Base-by-base conservation (phyloP, 2,797 vertebrate species). In the Artibeus lituratus region DNA sequence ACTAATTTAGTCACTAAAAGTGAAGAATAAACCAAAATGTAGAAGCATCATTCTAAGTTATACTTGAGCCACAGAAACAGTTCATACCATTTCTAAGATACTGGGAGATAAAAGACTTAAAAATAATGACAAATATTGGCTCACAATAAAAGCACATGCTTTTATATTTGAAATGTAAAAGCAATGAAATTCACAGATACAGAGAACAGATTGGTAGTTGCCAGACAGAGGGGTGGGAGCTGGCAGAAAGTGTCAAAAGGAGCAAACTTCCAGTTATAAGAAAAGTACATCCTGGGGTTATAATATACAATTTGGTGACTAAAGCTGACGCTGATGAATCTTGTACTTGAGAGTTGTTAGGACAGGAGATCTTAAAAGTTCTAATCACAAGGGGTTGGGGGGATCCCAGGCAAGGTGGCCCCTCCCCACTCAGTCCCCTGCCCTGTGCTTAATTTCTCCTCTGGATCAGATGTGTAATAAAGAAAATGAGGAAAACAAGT, bases 391-490 rank as follows among this genome's bases (percentile, higher is more conserved):
- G 91, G 81, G 83, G 11, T 9, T 4, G 49, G 65, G 90, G 96
- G 96, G 94, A 96, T 82, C 80, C 95, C 96, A 82, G 93, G 96
- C 93, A 85, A 95, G 94, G 97, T 93, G 96, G 96, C 92, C 84
- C 93, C 87, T 87, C 89, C 88, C 96, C 47, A 65, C 80, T 92
- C 86, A 44, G 42, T 11, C 87, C 93, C 87, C 89, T 49, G 29
- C 44, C 24, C 95, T 94, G 94, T 91, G 92, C 96, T 97, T 97
- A 96, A 95, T 96, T 96, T 96, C 89, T 96, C 97, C 91, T 96
- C 96, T 97, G 97, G 97, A 97, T 97, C 98, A 96, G 96, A 97
- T 95, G 93, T 92, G 88, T 96, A 96, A 96, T 97, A 97, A 97
- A 97, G 97, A 96, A 96, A 96, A 97, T 97, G 96, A 93, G 67